Percentiles rank a stretch among this genome's conserved stretches.
Conservation (phyloP, 2,113 vertebrate species). For the Accipiter virgatus region DNA sequence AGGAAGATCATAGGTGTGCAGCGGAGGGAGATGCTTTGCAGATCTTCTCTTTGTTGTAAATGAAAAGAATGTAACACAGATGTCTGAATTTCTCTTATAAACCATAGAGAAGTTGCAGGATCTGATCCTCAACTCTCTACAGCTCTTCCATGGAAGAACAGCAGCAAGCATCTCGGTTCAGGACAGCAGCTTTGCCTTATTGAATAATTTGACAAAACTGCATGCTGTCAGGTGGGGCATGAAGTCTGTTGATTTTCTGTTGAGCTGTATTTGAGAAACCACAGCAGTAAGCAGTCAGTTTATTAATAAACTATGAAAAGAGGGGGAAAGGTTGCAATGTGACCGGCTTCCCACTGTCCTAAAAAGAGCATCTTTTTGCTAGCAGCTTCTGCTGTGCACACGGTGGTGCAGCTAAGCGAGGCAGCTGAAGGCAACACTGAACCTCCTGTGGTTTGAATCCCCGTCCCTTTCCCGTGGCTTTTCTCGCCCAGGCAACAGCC, state of each 20-base stretch:
- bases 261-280: neutral
- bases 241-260: neutral
- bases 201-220: neutral
- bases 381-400: neutral
- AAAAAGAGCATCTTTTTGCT: neutral
- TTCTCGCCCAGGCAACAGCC: neutral
- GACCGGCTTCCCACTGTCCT: neutral
- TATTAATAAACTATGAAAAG: neutral
- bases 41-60: neutral
- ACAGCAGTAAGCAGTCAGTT: neutral
- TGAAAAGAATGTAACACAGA: neutral
- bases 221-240: neutral
- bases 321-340: neutral
- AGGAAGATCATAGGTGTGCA: neutral
- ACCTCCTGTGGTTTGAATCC: rapidly evolving
- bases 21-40: neutral
- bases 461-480: rapidly evolving
- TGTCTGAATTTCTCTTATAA: neutral
- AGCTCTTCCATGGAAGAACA: neutral
- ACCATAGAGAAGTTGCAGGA: neutral
- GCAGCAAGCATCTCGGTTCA: neutral
- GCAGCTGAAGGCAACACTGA: neutral
- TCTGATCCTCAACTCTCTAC: neutral
- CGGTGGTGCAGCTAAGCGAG: neutral
- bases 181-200: neutral